These are phyloP conservation scores for Mustela lutreola DNA, from an alignment of 2,113 vertebrate species.

Conservation along the genomic window DNA sequence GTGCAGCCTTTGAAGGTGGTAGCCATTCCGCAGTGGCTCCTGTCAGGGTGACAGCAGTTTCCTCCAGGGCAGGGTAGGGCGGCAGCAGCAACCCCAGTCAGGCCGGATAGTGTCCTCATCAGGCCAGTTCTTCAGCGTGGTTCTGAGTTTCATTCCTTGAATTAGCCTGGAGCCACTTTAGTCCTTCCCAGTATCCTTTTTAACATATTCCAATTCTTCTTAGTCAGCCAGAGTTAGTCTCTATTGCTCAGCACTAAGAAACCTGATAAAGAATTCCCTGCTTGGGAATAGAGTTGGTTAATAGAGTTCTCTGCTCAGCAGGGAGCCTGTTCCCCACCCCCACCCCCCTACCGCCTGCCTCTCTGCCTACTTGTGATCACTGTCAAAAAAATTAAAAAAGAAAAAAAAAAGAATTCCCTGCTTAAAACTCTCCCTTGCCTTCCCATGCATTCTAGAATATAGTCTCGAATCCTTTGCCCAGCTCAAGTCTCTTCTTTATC, in stretches of 20 bases:
- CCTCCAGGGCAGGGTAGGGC: background rate
- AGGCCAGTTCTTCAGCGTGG: slow-evolving; percentile 17
- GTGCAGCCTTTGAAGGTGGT: background rate
- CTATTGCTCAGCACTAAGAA: background rate
- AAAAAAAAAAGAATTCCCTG: background rate
- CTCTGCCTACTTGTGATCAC: too few species aligned
- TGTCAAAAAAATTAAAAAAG: too few species aligned
- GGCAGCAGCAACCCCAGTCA: background rate
- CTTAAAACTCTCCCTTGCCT: too few species aligned
- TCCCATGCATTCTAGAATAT: background rate
- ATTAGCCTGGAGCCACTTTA: background rate
- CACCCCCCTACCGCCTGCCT: too few species aligned
- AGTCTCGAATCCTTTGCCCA: background rate
- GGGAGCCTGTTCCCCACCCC: too few species aligned
- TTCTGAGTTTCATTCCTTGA: slow-evolving; percentile 51
- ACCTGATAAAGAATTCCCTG: background rate
- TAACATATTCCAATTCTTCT: background rate
- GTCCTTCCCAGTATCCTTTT: background rate
- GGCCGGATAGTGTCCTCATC: background rate
- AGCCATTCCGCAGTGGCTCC: background rate
- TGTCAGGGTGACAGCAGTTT: background rate
- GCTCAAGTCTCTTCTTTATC: background rate
- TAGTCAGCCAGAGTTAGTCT: background rate
- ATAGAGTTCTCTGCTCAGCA: too few species aligned
- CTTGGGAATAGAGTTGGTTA: too few species aligned